Evolutionary conservation across 2,888 invertebrate species (phyloP).

Genomic region (Drosophila imparisetae): DNA sequence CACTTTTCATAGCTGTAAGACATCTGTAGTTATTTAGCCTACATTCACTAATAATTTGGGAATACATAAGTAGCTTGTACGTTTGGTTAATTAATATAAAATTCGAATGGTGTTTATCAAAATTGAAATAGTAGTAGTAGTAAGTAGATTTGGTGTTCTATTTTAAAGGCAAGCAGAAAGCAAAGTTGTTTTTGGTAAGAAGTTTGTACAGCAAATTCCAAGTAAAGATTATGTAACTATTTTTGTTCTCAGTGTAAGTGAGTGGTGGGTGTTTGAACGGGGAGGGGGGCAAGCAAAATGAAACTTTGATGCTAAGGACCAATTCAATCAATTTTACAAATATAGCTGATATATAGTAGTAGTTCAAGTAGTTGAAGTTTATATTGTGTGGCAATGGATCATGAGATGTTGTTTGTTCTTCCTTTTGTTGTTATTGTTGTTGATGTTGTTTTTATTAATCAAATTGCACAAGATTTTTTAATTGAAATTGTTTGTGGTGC

Average conservation of each 20-base stretch:
- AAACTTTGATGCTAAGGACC: conserved; percentile 46
- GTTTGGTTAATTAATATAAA: conserved; percentile 21
- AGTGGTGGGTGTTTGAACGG: background rate
- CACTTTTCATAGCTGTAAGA: conserved; percentile 2
- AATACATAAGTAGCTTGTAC: conserved; percentile 23
- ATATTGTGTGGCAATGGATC: conserved; percentile 55
- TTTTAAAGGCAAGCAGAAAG: conserved; percentile 55
- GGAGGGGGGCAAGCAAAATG: conserved; percentile 44
- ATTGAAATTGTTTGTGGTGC: conserved; percentile 23
- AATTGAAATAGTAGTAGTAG: conserved; percentile 8
- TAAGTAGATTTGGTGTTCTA: conserved; percentile 19
- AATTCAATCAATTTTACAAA: conserved; percentile 54
- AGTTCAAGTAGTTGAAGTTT: conserved; percentile 22
- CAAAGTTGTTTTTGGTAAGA: conserved; percentile 38
- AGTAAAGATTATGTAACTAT: conserved; percentile 30
- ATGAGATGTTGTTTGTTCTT: conserved; percentile 60
- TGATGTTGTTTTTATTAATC: conserved; percentile 40
- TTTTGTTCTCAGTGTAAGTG: conserved; percentile 22
- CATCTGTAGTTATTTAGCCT: conserved; percentile 32
- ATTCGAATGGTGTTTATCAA: conserved; percentile 44
- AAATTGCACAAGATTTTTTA: conserved; percentile 51
- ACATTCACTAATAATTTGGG: conserved; percentile 36
- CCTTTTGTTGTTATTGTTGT: conserved; percentile 25
- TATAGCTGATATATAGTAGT: conserved; percentile 15
- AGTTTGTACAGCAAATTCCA: conserved; percentile 47